These are phyloP conservation scores for Cephalopachus bancanus DNA, from an alignment of 2,797 vertebrate species.

Conservation along the genomic window DNA sequence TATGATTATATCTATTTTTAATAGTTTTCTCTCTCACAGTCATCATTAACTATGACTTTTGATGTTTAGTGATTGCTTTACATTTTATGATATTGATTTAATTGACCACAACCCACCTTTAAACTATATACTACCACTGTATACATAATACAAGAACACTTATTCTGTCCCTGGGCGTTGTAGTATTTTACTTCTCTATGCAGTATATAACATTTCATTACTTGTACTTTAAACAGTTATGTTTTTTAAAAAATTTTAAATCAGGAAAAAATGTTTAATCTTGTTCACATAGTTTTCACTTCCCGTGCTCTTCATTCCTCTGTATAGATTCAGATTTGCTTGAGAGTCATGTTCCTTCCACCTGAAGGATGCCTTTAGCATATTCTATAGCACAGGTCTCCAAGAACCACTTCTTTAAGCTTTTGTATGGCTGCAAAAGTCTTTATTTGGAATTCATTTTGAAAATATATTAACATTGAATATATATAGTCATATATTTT, in stretches of 20 bases:
- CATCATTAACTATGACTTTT: background rate
- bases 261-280: background rate
- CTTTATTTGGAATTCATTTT: background rate
- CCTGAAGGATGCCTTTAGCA: background rate
- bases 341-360: background rate
- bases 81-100: background rate
- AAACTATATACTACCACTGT: background rate
- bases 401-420: background rate
- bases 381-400: background rate
- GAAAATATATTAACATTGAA: background rate
- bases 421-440: background rate
- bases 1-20: background rate
- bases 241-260: slow-evolving; percentile 18
- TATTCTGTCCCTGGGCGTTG: background rate
- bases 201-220: background rate
- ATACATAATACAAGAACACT: background rate
- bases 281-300: background rate
- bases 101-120: background rate
- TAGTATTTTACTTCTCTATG: background rate
- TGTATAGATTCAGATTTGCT: background rate
- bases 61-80: background rate
- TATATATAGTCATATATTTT: background rate
- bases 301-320: background rate
- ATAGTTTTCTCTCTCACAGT: background rate
- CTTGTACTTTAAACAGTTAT: background rate